Evolutionary conservation across 2,888 invertebrate genomes (phyloP).

Genomic region (Nephrotoma flavescens): DNA sequence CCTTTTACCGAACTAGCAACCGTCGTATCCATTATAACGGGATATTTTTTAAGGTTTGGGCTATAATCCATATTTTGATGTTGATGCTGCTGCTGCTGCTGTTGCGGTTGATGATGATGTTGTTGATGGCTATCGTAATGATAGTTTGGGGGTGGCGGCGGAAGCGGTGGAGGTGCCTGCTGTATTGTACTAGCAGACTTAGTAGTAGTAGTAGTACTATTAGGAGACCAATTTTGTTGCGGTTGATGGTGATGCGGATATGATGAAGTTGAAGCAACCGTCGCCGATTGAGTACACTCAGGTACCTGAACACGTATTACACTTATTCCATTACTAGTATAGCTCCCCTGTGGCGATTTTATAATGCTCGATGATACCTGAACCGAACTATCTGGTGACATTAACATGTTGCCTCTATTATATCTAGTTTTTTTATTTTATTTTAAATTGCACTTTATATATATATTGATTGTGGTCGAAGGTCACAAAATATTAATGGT

Average conservation of each 20-base stretch:
- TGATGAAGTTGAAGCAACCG: background rate
- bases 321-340: background rate
- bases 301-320: slow-evolving; percentile 23
- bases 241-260: slow-evolving; percentile 4
- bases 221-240: background rate
- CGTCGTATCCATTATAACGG: slow-evolving; percentile 31
- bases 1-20: slow-evolving; percentile 29
- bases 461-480: background rate
- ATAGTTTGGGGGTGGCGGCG: slow-evolving; percentile 1
- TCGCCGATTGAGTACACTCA: slow-evolving; percentile 8
- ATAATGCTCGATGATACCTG: background rate
- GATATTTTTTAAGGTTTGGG: slow-evolving; percentile 26
- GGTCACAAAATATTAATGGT: background rate
- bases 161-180: background rate
- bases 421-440: background rate
- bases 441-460: background rate
- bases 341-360: background rate
- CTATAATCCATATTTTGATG: slow-evolving; percentile 12
- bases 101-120: slow-evolving; percentile 6
- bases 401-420: slow-evolving; percentile 24
- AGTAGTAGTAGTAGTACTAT: background rate
- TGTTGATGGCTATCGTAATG: background rate
- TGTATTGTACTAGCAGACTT: background rate
- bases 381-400: slow-evolving; percentile 33
- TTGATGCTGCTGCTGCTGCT: slow-evolving; percentile 5